Base-by-base conservation (phyloP, 1,140 invertebrate genomes). In the Drosophila serrata region DNA sequence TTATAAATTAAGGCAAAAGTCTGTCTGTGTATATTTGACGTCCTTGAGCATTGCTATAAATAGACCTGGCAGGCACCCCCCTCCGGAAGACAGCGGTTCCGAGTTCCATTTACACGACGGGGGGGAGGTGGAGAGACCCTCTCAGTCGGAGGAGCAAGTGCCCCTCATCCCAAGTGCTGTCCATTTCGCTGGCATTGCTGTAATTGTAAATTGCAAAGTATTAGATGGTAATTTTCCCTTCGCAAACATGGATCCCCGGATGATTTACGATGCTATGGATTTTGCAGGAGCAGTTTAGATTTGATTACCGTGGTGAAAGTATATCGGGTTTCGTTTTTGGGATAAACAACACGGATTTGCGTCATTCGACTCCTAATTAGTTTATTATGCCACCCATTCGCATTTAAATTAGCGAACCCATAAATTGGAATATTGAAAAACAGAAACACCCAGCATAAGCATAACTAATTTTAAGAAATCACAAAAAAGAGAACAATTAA, bases 1-100 rank as follows among this genome's bases (percentile, higher is more conserved):
- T 73, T 79, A 79, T 87, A 82, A 86, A 75, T 82, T 79, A 82
- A 82, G 79, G 79, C 82, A 79, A 63, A 63, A 64, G 59, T 79
- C 80, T 86, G 53, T 59, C 74, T 68, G 15, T 33, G 42, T 67
- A 39, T 60, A 55, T 76, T 59, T 48, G 55, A 15, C 27, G 74
- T 76, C 74, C 74, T 77, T 76, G 74, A 60, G 55, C 35, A 42
- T 43, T 15, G 29, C 74, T 77, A 77, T 39, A 77, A 77, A 77
- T 77, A 77, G 62, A 59, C 11, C 62, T 29, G 19, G 22, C 7
- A n/a, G 61, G 45, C 49, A 46, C 33, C 60, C 48, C 24, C 24
- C 42, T 19, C 24, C 33, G n/a, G 22, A 77, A 72, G 69, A 73
- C 53, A 58, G 51, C 60, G 58, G 49, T 77, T 78, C 43, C 57